phyloP scores from a whole-genome alignment of 1,140 invertebrate genomes.

The Piezodorus guildinii region DNA sequence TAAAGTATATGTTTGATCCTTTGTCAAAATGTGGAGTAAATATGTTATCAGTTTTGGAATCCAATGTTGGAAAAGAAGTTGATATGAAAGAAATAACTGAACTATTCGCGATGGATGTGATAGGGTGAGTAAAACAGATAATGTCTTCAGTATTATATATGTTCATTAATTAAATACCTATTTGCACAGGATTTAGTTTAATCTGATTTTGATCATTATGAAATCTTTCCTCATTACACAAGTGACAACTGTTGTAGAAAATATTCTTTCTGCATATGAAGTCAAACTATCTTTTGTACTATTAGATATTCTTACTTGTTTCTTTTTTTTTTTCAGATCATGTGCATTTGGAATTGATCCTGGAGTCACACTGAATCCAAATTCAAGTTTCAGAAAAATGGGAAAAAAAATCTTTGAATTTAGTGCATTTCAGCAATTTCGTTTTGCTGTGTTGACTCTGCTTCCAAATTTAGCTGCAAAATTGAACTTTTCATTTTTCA shows the following conservation, averaged over 20 bases:
- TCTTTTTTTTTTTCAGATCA: conserved; percentile 16
- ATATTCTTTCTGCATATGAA: neutral
- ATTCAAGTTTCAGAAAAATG: conserved; percentile 35
- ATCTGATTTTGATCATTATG: no score
- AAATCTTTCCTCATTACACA: no score
- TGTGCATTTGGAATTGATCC: conserved; percentile 46
- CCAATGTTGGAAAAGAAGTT: conserved; percentile 27
- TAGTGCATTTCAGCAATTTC: neutral
- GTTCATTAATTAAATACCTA: no score
- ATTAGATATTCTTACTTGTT: neutral
- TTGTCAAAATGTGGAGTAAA: conserved; percentile 35
- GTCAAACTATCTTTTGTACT: neutral
- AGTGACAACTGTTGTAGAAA: neutral
- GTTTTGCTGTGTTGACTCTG: neutral
- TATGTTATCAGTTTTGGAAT: conserved; percentile 33
- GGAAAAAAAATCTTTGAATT: conserved; percentile 33
- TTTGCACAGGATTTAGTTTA: no score
- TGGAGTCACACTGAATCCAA: conserved; percentile 39
- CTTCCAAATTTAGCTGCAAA: conserved; percentile 20
- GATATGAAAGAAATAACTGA: conserved; percentile 39
- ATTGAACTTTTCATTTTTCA: conserved; percentile 15
- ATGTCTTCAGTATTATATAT: neutral
- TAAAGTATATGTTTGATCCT: conserved; percentile 43
- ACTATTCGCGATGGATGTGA: conserved; percentile 42
- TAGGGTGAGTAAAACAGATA: conserved; percentile 32